phyloP scores from a whole-genome alignment of 2,888 invertebrate species.

The Dryomyza anilis region DNA sequence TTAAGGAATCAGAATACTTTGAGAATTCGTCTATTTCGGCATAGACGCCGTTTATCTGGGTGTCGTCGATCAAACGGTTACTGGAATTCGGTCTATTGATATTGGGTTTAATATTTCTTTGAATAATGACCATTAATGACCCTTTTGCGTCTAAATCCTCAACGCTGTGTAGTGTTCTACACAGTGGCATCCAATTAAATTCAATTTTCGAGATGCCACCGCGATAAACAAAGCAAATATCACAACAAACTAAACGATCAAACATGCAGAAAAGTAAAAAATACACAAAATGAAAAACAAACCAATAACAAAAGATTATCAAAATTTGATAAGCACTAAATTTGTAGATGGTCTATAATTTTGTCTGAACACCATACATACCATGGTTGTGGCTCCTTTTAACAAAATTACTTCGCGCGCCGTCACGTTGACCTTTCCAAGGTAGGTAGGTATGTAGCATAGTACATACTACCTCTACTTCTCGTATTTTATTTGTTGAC shows the following conservation, averaged over 20 bases:
- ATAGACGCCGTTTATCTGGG: too few relatives aligned
- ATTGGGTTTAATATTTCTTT: too few relatives aligned
- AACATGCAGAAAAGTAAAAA: too few relatives aligned
- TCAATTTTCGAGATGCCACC: slow-evolving; percentile 51
- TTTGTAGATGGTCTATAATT: slow-evolving; percentile 29
- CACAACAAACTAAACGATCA: slow-evolving; percentile 32
- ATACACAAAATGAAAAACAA: slow-evolving; percentile 32
- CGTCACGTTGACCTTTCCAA: background rate
- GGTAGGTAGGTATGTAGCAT: too few relatives aligned
- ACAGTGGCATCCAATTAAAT: slow-evolving; percentile 53
- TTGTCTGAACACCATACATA: background rate
- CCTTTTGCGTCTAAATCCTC: too few relatives aligned
- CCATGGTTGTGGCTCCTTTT: slow-evolving; percentile 21
- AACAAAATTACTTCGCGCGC: background rate
- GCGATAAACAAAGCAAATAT: slow-evolving; percentile 53
- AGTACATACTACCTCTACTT: background rate
- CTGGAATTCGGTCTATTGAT: too few relatives aligned
- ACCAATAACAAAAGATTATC: slow-evolving; percentile 48
- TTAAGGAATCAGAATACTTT: too few relatives aligned
- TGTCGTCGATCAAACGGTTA: too few relatives aligned
- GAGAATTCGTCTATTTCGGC: too few relatives aligned
- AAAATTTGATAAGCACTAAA: slow-evolving; percentile 47
- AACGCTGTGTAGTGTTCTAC: too few relatives aligned
- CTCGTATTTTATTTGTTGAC: slow-evolving; percentile 45
- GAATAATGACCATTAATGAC: too few relatives aligned